These are phyloP conservation scores for Xestia c-nigrum DNA, from an alignment of 2,888 invertebrate species.

Conservation along the genomic window DNA sequence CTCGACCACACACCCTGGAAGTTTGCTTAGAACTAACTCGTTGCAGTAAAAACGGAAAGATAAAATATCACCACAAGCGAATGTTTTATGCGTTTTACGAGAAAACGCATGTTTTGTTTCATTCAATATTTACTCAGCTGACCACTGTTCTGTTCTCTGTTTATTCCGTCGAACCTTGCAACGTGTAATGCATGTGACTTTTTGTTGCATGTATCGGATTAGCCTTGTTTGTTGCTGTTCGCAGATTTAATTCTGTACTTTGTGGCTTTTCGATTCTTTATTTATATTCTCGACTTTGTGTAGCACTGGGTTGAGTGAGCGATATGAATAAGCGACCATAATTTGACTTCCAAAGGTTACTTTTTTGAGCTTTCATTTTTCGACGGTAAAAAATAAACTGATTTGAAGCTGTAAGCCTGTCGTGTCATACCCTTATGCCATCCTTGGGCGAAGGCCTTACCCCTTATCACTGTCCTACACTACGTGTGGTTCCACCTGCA, in stretches of 20 bases:
- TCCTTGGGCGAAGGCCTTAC: not conserved
- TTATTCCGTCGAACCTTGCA: slow-evolving; percentile 14
- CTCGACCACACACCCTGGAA: slow-evolving; percentile 74
- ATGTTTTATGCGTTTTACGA: slow-evolving; percentile 66
- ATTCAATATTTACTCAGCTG: slow-evolving; percentile 64
- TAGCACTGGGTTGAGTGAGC: not conserved
- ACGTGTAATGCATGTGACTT: slow-evolving; percentile 13
- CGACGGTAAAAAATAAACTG: not conserved
- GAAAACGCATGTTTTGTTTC: slow-evolving; percentile 55
- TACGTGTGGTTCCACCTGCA: no score
- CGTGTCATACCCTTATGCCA: not conserved
- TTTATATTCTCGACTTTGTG: not conserved
- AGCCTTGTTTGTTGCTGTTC: slow-evolving; percentile 22
- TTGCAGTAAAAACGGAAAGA: slow-evolving; percentile 77
- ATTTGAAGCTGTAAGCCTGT: not conserved
- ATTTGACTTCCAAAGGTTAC: not conserved
- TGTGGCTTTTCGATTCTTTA: slow-evolving; percentile 3
- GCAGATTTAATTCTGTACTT: slow-evolving; percentile 17
- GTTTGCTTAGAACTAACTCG: slow-evolving; percentile 84
- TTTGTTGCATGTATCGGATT: slow-evolving; percentile 26
- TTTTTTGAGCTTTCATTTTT: not conserved
- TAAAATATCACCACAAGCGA: slow-evolving; percentile 74
- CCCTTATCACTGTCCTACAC: not conserved
- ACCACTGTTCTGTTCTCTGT: slow-evolving; percentile 15
- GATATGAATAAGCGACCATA: no score